Evolutionary conservation across 2,113 vertebrate species (phyloP), one percentile per base, ranked within the genome.

Genomic region (Pimephales promelas): DNA sequence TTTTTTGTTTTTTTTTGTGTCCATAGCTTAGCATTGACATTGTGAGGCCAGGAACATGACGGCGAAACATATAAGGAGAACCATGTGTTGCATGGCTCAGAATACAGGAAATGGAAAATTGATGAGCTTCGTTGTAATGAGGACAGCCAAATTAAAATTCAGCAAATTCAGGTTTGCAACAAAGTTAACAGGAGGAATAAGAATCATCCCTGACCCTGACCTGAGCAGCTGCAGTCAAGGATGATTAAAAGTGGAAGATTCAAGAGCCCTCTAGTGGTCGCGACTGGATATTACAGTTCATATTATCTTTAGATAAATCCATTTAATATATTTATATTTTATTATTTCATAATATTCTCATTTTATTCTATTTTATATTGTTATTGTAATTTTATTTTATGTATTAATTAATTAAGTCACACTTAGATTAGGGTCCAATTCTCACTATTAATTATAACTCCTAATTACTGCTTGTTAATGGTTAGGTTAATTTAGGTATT

Each of bases 181-280:
- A 45, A 28, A 4, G 28, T 13, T 68, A 36, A 79, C 76, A 45
- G 36, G n/a, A 45, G 36, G n/a, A 62, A 79, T 62, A 45, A 62
- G 16, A 66, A 22, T 62, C 36, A 62, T 64, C n/a, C 18, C 24
- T 26, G 18, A 10, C n/a, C 18, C 24, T 26, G 18, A 10, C 43
- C 66, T 47, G 43, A 79, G 43, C 59, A 64, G 77, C 1, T 13
- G 14, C 26, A 49, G 20, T 49, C 16, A 13, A 66, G 28, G 78
- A 6, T 3, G n/a, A 66, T 52, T 70, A 5, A 68, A 70, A 36
- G 79, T 10, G 45, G 14, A 70, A 70, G 49, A 56, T 56, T 71
- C 64, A 24, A 26, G 80, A 66, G 57, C 81, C 88, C 88, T 87
- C 91, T 88, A 74, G 89, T 91, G 92, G 89, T 1, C 2, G 45